These are phyloP conservation scores for Rallus limicola DNA, from an alignment of 2,113 vertebrate genomes.

Conservation along the genomic window DNA sequence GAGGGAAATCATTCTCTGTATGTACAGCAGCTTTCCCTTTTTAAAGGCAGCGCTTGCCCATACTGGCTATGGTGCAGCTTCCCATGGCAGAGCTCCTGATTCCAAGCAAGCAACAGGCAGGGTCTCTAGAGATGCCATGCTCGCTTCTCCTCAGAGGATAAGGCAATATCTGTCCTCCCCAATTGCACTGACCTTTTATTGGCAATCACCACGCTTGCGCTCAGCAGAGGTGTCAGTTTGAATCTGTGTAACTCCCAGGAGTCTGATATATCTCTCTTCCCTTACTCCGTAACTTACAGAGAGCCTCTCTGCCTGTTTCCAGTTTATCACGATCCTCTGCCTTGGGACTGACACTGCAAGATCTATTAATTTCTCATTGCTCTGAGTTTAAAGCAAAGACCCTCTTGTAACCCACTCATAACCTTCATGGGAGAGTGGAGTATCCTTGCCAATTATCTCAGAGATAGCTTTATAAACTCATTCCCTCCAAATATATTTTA, in stretches of 20 bases:
- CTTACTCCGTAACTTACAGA: background rate
- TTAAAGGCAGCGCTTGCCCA: background rate
- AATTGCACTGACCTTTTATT: slow-evolving; percentile 12
- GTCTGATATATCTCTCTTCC: background rate
- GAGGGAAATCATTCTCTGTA: background rate
- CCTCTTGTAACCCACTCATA: slow-evolving; percentile 46
- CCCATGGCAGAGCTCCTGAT: background rate
- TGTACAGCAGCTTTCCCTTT: background rate
- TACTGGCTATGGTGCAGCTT: background rate
- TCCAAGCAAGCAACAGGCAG: background rate
- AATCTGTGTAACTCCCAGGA: background rate
- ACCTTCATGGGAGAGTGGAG: slow-evolving; percentile 67
- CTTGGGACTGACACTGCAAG: slow-evolving; percentile 36
- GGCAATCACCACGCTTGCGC: background rate
- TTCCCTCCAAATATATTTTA: slow-evolving; percentile 63
- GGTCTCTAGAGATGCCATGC: background rate
- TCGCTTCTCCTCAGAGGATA: background rate
- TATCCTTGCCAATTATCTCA: slow-evolving; percentile 69
- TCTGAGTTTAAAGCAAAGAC: slow-evolving; percentile 54
- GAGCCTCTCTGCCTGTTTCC: slow-evolving; percentile 2
- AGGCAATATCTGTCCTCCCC: background rate
- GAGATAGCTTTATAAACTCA: slow-evolving; percentile 67
- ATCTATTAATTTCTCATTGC: slow-evolving; percentile 67
- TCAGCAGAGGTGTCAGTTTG: background rate
- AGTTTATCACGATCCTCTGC: slow-evolving; percentile 51